A percentile compares a stretch with the other conserved stretches of the same genome.
These are phyloP conservation scores for Dusona sp. DNA, from an alignment of 2,888 invertebrate species.

Conservation along the genomic window DNA sequence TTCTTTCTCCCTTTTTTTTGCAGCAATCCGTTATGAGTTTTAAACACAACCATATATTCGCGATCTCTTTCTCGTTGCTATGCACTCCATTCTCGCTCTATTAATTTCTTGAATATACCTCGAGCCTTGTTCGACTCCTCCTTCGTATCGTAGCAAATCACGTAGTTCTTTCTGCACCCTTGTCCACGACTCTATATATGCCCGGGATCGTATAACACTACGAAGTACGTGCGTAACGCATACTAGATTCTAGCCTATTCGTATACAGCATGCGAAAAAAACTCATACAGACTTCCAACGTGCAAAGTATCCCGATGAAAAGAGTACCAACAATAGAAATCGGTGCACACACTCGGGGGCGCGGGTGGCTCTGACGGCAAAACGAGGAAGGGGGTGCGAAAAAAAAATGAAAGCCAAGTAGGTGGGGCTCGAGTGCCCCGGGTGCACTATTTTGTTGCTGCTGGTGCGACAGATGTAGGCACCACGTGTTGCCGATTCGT, in stretches of 20 bases:
- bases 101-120: constrained; percentile 61
- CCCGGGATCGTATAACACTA: constrained; percentile 23
- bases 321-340: constrained; percentile 75
- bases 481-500: constrained; percentile 78
- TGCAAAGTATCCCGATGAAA: constrained; percentile 74
- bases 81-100: constrained; percentile 57
- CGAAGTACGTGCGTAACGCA: constrained; percentile 63
- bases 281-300: constrained; percentile 55
- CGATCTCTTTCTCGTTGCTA: constrained; percentile 7
- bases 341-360: constrained; percentile 67
- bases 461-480: constrained; percentile 82
- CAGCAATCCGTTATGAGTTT: constrained; percentile 6
- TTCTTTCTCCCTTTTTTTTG: constrained; percentile 31
- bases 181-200: constrained; percentile 38
- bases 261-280: constrained; percentile 60
- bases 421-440: constrained; percentile 68
- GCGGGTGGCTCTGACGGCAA: constrained; percentile 67
- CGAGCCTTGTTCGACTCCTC: constrained; percentile 48
- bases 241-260: constrained; percentile 22
- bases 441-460: constrained; percentile 69
- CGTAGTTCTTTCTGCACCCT: constrained; percentile 52
- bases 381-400: constrained; percentile 64
- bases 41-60: neutral
- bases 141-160: constrained; percentile 69
- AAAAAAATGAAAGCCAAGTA: constrained; percentile 70